Percentiles rank a stretch among this genome's conserved stretches.
Conservation (phyloP, 2,888 invertebrate species). For the Rhimphoctona megacephalus region DNA sequence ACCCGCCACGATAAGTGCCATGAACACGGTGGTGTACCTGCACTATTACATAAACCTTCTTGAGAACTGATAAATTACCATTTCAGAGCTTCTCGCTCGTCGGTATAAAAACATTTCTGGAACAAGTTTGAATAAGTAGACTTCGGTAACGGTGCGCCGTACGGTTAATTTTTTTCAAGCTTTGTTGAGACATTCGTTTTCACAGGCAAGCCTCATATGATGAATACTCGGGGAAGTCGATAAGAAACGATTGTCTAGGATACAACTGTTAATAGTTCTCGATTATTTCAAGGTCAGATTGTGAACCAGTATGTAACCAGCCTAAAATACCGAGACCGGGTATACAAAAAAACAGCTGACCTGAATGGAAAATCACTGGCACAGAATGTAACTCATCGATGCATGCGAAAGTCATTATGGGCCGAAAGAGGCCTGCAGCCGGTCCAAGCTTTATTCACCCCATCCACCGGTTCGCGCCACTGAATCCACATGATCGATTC, state of each 20-base stretch:
- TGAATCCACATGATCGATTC: slow-evolving; percentile 53
- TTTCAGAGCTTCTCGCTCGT: slow-evolving; percentile 38
- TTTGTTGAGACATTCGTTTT: slow-evolving; percentile 15
- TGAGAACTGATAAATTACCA: slow-evolving; percentile 64
- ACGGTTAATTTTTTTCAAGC: slow-evolving; percentile 43
- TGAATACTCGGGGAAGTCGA: not conserved
- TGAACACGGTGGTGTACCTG: slow-evolving; percentile 75
- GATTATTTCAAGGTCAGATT: not conserved
- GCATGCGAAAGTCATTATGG: slow-evolving; percentile 41
- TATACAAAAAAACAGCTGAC: slow-evolving; percentile 12
- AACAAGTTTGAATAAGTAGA: slow-evolving; percentile 37
- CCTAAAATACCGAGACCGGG: slow-evolving; percentile 4
- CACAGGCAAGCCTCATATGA: not conserved
- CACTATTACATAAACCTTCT: slow-evolving; percentile 68
- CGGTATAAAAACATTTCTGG: slow-evolving; percentile 57
- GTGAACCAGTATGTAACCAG: not conserved
- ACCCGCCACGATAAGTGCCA: slow-evolving; percentile 73
- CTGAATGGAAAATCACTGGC: slow-evolving; percentile 30
- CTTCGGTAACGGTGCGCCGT: not conserved
- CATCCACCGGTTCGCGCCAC: slow-evolving; percentile 25
- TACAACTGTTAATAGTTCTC: not conserved
- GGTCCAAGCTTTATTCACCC: slow-evolving; percentile 36
- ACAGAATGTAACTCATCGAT: slow-evolving; percentile 39
- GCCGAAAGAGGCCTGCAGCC: slow-evolving; percentile 20
- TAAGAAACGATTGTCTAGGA: not conserved